Conservation (phyloP, 2,888 invertebrate species). For the Lordiphosa fenestrarum region DNA sequence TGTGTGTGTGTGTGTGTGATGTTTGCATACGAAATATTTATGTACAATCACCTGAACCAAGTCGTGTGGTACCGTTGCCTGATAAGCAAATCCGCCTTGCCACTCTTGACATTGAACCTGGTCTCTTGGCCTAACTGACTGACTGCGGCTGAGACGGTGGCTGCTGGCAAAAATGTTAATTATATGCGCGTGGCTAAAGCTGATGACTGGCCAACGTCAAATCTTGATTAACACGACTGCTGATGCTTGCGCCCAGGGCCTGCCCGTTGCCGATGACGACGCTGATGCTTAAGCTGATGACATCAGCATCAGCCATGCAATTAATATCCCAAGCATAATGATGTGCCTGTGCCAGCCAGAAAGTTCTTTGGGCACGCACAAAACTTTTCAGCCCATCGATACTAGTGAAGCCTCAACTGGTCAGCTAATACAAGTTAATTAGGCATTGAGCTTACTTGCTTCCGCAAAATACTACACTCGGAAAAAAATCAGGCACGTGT, state of each 20-base stretch:
- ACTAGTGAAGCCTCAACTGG: slow-evolving; percentile 10
- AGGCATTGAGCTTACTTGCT: slow-evolving; percentile 52
- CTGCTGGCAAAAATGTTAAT: slow-evolving; percentile 68
- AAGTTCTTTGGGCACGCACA: slow-evolving; percentile 35
- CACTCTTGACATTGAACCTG: slow-evolving; percentile 65
- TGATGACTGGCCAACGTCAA: slow-evolving; percentile 47
- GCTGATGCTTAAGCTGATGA: slow-evolving; percentile 53
- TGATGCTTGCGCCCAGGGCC: slow-evolving; percentile 23
- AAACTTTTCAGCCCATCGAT: slow-evolving; percentile 36
- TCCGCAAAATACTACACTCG: slow-evolving; percentile 45
- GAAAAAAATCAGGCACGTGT: neutral
- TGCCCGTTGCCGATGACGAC: slow-evolving; percentile 16
- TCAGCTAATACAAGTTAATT: slow-evolving; percentile 65
- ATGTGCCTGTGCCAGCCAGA: slow-evolving; percentile 38
- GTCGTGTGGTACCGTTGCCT: slow-evolving; percentile 44
- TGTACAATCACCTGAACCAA: slow-evolving; percentile 32
- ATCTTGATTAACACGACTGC: slow-evolving; percentile 60
- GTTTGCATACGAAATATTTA: slow-evolving; percentile 70
- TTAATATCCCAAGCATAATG: slow-evolving; percentile 65
- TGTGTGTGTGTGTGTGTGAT: slow-evolving; percentile 30
- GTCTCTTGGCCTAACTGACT: slow-evolving; percentile 10
- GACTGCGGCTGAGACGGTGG: slow-evolving; percentile 6
- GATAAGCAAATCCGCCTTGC: slow-evolving; percentile 54
- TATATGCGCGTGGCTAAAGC: slow-evolving; percentile 66
- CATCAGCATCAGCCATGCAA: slow-evolving; percentile 60